phyloP scores from a whole-genome alignment of 2,113 vertebrate genomes.

The Diadophis punctatus region DNA sequence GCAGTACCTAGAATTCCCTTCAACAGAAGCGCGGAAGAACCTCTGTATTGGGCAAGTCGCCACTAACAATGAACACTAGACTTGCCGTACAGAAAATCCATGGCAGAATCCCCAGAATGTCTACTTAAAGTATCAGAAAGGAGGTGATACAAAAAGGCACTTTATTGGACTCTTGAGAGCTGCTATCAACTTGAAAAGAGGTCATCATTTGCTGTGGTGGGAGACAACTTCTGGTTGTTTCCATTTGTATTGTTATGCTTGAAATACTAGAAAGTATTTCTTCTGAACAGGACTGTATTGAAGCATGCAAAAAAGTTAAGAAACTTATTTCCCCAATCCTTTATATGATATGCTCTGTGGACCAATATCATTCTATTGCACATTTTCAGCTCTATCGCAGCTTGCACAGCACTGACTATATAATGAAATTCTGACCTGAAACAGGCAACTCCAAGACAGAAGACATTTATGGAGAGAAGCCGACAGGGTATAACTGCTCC shows the following conservation, averaged over 20 bases:
- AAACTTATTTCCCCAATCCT: slow-evolving; percentile 1
- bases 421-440: neutral
- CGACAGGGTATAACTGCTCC: slow-evolving; percentile 30
- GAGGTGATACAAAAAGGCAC: neutral
- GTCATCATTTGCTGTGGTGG: too few species aligned
- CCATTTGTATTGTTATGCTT: neutral
- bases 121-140: neutral
- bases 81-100: neutral
- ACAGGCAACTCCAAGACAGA: neutral
- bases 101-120: neutral
- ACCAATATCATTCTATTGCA: neutral
- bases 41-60: neutral
- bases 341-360: slow-evolving; percentile 4
- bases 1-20: neutral
- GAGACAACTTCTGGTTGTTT: neutral
- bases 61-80: neutral
- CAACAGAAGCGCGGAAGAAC: neutral
- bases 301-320: neutral
- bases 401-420: neutral
- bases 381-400: neutral
- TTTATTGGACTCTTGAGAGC: neutral
- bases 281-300: neutral
- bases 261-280: neutral
- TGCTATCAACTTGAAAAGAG: neutral
- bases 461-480: slow-evolving; percentile 23